Evolutionary conservation across 2,113 vertebrate species (phyloP).

Genomic region (Meriones unguiculatus): DNA sequence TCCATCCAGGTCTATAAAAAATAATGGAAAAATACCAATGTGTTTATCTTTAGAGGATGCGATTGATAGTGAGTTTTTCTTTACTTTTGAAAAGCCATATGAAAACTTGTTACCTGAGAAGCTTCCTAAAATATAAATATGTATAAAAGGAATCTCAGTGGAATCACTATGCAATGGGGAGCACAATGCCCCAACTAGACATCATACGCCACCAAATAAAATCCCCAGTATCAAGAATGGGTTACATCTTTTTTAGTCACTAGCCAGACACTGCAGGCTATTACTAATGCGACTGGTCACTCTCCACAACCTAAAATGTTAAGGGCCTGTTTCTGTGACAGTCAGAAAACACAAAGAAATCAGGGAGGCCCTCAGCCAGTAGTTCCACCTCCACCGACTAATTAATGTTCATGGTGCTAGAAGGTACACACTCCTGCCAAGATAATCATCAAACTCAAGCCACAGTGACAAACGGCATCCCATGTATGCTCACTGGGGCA

Average conservation of each 20-base stretch:
- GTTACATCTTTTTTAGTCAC: not conserved
- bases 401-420: not conserved
- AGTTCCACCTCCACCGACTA: not conserved
- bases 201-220: not conserved
- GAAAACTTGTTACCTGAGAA: not conserved
- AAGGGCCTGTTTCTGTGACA: not conserved
- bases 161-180: not conserved
- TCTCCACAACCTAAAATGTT: not conserved
- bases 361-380: not conserved
- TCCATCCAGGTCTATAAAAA: conserved; percentile 7
- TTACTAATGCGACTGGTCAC: not conserved
- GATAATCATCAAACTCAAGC: not conserved
- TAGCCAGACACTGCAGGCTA: not conserved
- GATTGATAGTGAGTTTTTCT: not conserved
- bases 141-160: not conserved
- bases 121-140: not conserved
- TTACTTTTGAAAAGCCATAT: not conserved
- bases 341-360: not conserved
- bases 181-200: not conserved
- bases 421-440: not conserved
- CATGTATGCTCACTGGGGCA: not conserved
- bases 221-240: not conserved
- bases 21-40: conserved; percentile 4
- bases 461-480: too few species aligned
- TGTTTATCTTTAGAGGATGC: not conserved